These are phyloP conservation scores for Hetaerina titia DNA, from an alignment of 2,888 invertebrate genomes.

Conservation along the genomic window DNA sequence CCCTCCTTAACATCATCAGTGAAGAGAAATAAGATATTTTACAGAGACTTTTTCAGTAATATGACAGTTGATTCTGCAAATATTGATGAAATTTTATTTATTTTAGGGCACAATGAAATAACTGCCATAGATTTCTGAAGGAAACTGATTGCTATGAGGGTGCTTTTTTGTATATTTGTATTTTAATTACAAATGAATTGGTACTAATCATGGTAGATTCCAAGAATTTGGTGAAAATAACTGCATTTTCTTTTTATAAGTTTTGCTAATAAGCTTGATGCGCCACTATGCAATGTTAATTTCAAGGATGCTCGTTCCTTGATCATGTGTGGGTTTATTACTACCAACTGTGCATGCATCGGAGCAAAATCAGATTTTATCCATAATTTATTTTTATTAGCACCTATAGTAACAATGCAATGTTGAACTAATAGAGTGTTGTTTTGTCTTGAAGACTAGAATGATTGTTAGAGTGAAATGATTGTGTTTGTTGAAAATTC, in stretches of 20 bases:
- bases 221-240: background rate
- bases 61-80: background rate
- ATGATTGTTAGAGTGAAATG: conserved; percentile 28
- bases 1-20: background rate
- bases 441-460: conserved; percentile 28
- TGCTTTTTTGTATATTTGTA: conserved; percentile 55
- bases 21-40: conserved; percentile 39
- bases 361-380: background rate
- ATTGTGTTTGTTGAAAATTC: conserved; percentile 58
- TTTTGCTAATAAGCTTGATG: background rate
- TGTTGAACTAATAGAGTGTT: background rate
- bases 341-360: background rate
- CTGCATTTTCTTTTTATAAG: background rate
- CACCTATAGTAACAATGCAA: background rate
- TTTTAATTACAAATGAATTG: conserved; percentile 10
- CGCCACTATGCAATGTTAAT: background rate
- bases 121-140: conserved; percentile 20
- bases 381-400: conserved; percentile 58
- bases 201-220: background rate
- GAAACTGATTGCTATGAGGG: conserved; percentile 33
- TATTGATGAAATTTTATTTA: conserved; percentile 22
- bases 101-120: conserved; percentile 44
- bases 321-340: background rate
- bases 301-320: background rate
- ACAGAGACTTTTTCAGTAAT: background rate